Percentiles rank a stretch among this genome's conserved stretches.
Evolutionary conservation across 2,113 vertebrate genomes (phyloP).

Genomic region (Cyprinodon variegatus): DNA sequence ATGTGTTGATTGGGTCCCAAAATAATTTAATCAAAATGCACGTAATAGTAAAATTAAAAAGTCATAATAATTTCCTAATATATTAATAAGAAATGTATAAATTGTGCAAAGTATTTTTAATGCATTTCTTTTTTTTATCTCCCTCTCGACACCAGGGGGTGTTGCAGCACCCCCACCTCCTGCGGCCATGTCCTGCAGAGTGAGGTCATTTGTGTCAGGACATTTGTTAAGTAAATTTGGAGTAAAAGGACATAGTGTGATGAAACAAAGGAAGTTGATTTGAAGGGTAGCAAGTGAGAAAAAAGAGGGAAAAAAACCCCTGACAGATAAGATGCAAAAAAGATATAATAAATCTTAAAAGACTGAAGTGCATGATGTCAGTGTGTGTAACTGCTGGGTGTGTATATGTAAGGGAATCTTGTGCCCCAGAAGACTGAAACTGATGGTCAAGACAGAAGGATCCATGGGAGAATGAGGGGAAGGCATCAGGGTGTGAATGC

Average conservation of each 20-base stretch:
- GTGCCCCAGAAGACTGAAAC: conserved; percentile 47
- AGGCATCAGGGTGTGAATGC: conserved; percentile 63
- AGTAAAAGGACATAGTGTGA: background rate
- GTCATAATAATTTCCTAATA: too few relatives aligned
- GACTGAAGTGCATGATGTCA: conserved; percentile 11
- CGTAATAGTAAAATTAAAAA: too few relatives aligned
- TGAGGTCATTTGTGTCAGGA: background rate
- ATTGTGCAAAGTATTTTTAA: too few relatives aligned
- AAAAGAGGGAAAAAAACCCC: conserved; percentile 1
- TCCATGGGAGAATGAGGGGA: conserved; percentile 42
- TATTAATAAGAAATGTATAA: too few relatives aligned
- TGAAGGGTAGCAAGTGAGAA: conserved; percentile 13
- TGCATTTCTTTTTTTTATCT: too few relatives aligned
- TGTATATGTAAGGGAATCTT: conserved; percentile 24
- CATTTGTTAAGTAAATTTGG: background rate
- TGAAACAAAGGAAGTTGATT: conserved; percentile 27
- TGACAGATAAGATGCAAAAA: background rate
- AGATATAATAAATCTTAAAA: background rate
- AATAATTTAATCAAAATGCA: too few relatives aligned
- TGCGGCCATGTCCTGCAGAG: background rate
- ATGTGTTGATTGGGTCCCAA: too few relatives aligned
- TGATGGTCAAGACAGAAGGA: conserved; percentile 65
- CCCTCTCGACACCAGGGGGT: too few relatives aligned
- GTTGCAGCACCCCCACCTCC: too few relatives aligned
- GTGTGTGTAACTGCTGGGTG: conserved; percentile 21